Evolutionary conservation across 2,888 invertebrate species (phyloP), one percentile per base, ranked within the genome.

Genomic region (Eugnorisma glareosa): DNA sequence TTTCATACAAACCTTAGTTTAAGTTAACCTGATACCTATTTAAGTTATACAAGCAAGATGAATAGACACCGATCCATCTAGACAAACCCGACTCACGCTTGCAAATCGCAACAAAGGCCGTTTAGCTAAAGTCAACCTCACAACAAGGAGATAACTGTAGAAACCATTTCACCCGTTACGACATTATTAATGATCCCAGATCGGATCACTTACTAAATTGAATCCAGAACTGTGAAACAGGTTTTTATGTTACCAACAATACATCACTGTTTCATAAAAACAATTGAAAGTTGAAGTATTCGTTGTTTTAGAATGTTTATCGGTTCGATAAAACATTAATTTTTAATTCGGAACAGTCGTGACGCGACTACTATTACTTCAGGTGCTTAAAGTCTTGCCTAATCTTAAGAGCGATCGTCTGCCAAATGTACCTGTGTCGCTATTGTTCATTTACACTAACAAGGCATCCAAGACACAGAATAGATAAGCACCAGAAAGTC

Each of bases 261-360:
- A 57, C 77, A 75, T 75, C 73, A 67, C 77, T 84, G 87, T 81
- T 83, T 77, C 45, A 67, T 79, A 67, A 73, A 81, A 79, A 76
- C 81, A 83, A 87, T 88, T 86, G 84, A 73, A 67, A 70, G 57
- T 73, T 21, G 24, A 85, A 87, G 82, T 82, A 77, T 81, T 80
- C 73, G 85, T 87, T 89, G 78, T 90, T 90, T 89, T 84, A 76
- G 79, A 91, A 94, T 91, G 91, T 93, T 85, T 91, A 92, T 89
- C 91, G 88, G 82, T 82, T 88, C 88, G 89, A 93, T 93, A 91
- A 89, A 89, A 88, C 88, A 89, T 92, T 90, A 86, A 90, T 92
- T 92, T 93, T 93, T 92, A 93, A 94, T 94, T 93, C 89, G 85
- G 92, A 91, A 85, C 92, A 92, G 83, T 93, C 93, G 93, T 94